Base-by-base conservation (phyloP, 1,140 invertebrate species). In the Carcinoscorpius rotundicauda region DNA sequence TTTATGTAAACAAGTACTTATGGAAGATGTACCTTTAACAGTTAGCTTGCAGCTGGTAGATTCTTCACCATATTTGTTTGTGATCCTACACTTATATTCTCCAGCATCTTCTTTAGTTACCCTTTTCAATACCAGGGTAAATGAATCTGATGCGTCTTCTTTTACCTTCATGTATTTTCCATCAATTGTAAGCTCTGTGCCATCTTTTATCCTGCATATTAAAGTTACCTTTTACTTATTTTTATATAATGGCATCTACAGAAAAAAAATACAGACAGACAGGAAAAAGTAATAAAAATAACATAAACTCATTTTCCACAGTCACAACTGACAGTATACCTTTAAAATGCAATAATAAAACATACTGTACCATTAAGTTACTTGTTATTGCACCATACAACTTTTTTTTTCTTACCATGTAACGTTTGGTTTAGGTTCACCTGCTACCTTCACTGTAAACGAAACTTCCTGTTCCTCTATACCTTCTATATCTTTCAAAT, bases 81-180 rank as follows among this genome's bases (percentile, higher is more conserved):
- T 82, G 0, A 92, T 93, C n/a, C 83, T 82, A 76, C 94, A 98
- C 4, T 87, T 86, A 68, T 93, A 96, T 29, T 86, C 78, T 50
- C 91, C 92, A 75, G 88, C 87, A 76, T 95, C 92, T 71, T 90
- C 86, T 70, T 84, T 80, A 3, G 59, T 64, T 51, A 61, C 64
- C 6, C 64, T 64, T 4, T 83, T 84, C 55, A 97, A 87, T 57
- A 86, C 85, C 8, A 97, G 78, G 0, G 85, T 86, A 73, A 92
- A 88, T 3, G 82, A 85, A 51, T 84, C 81, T 3, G 85, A 87
- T 10, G 88, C 84, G 63, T 82, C 79, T 58, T 81, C 81, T 8
- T 63, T 69, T 4, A 88, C 83, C 48, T 73, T 72, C 11, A 73
- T 65, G 48, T 72, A 71, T 49, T 69, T 66, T n/a, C 71, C 71